Percentiles rank a stretch among this genome's conserved stretches.
phyloP scores from a whole-genome alignment of 2,113 vertebrate species.

The Cinclus mexicanus region DNA sequence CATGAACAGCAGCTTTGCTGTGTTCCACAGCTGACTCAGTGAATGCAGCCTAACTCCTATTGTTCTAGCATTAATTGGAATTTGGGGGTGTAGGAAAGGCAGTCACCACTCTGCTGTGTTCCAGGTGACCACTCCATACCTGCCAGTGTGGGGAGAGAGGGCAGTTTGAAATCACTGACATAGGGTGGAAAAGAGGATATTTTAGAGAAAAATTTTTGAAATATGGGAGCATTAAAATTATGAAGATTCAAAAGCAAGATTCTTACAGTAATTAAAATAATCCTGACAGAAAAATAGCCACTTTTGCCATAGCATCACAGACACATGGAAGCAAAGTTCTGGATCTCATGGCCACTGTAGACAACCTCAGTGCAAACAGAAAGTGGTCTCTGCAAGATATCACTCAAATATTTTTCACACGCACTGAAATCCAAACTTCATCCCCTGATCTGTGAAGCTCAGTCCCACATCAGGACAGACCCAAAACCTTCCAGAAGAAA shows the following conservation, averaged over 20 bases:
- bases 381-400: neutral
- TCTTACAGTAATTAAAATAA: neutral
- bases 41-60: rapidly evolving
- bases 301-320: neutral
- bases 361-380: neutral
- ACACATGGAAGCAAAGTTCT: neutral
- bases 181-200: neutral
- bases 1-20: neutral
- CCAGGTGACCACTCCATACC: neutral
- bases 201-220: neutral
- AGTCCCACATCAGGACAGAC: neutral
- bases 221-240: neutral
- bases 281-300: neutral
- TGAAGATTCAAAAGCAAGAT: neutral
- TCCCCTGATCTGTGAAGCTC: neutral
- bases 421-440: neutral
- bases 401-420: neutral
- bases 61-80: neutral
- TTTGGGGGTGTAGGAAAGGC: neutral
- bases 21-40: neutral
- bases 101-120: neutral
- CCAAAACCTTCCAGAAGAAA: neutral
- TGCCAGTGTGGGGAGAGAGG: neutral
- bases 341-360: neutral
- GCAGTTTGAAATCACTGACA: neutral